phyloP scores from a whole-genome alignment of 1,140 invertebrate species.

The Atopsyche davidsoni region DNA sequence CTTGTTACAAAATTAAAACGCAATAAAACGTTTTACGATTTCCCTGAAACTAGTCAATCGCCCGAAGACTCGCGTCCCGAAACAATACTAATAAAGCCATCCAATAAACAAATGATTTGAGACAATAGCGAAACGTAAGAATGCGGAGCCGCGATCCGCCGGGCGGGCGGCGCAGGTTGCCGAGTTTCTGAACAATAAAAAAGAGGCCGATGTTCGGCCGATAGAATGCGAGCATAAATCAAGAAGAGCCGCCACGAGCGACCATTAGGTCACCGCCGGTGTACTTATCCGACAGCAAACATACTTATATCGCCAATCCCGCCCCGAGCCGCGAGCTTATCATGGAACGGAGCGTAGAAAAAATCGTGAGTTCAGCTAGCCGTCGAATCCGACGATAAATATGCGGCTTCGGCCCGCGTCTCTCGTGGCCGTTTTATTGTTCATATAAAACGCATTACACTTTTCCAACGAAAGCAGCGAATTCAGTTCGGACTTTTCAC shows the following conservation, averaged over 20 bases:
- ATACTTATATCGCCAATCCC: conserved; percentile 22
- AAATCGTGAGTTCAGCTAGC: conserved; percentile 5
- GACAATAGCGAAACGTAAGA: conserved; percentile 1
- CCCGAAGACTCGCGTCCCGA: neutral
- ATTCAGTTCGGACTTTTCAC: too few relatives aligned
- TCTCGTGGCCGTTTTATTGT: too few relatives aligned
- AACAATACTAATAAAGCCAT: conserved; percentile 10
- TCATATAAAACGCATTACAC: too few relatives aligned
- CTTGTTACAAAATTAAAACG: too few relatives aligned
- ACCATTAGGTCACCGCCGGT: conserved; percentile 10
- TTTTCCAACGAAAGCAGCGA: too few relatives aligned
- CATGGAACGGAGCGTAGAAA: neutral
- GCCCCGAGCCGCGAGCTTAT: neutral
- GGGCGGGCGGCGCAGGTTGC: neutral
- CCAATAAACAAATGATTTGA: conserved; percentile 3
- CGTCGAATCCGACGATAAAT: too few relatives aligned
- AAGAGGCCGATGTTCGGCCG: conserved; percentile 3
- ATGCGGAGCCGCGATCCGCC: neutral
- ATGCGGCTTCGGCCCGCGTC: too few relatives aligned
- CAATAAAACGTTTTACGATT: too few relatives aligned
- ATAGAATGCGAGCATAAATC: conserved; percentile 11
- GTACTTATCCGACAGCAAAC: conserved; percentile 21
- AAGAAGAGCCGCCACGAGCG: conserved; percentile 6
- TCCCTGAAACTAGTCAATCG: too few relatives aligned
- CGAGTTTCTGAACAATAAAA: neutral